These are phyloP conservation scores for Thamnaconus septentrionalis DNA, from an alignment of 2,113 vertebrate species.

Conservation along the genomic window DNA sequence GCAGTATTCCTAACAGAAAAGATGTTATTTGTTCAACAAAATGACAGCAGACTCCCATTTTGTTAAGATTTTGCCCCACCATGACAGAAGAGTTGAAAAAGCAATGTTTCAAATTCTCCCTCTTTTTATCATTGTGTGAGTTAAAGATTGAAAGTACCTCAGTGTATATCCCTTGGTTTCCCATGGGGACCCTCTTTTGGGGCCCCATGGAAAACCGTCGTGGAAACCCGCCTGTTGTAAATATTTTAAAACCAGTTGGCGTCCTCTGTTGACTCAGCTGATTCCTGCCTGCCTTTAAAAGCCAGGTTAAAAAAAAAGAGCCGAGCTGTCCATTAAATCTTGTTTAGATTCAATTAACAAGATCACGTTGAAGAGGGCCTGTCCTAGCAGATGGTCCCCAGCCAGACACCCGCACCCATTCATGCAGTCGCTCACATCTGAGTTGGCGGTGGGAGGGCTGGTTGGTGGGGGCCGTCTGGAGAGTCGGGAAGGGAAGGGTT, in stretches of 20 bases:
- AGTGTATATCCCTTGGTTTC: too few relatives aligned
- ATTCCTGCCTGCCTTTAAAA: neutral
- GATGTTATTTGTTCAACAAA: too few relatives aligned
- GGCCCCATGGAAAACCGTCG: too few relatives aligned
- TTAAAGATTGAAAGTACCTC: neutral
- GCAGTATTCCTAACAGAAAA: too few relatives aligned
- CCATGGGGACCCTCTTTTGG: too few relatives aligned
- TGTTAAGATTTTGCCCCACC: too few relatives aligned
- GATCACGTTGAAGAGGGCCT: slow-evolving; percentile 21
- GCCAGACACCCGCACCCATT: slow-evolving; percentile 31
- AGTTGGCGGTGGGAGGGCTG: slow-evolving; percentile 7
- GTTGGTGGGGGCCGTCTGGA: slow-evolving; percentile 5
- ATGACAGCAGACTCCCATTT: too few relatives aligned
- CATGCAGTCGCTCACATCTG: slow-evolving; percentile 12
- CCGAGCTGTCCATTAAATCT: slow-evolving; percentile 17
- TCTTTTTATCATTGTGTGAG: neutral
- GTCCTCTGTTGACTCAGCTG: slow-evolving; percentile 39
- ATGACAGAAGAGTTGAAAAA: too few relatives aligned
- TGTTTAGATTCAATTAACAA: slow-evolving; percentile 70
- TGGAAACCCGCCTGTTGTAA: too few relatives aligned
- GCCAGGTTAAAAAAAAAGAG: too few relatives aligned
- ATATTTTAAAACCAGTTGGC: neutral
- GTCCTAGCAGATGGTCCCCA: slow-evolving; percentile 49
- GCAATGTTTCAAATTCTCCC: neutral
- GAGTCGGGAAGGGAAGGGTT: slow-evolving; percentile 7